Evolutionary conservation across 53 echinoderm and acorn worm genomes (phyloP).

Genomic region (Echinometra lucunter): DNA sequence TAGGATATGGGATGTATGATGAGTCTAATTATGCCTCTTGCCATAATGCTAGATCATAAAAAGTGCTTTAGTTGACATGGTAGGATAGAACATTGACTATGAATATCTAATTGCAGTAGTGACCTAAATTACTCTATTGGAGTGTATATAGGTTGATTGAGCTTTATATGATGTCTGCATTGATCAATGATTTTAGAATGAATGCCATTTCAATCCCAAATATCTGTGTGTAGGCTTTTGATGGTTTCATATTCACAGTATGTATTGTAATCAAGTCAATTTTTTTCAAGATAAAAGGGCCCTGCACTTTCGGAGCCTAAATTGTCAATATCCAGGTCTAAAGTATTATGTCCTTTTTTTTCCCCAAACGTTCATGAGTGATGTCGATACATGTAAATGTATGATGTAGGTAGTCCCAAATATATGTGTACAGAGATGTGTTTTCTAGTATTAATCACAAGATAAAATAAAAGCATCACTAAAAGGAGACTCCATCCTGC

Average conservation of each 20-base stretch:
- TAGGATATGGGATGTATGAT: neutral
- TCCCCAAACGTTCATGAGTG: too few species aligned
- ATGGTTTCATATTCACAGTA: neutral
- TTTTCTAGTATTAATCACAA: too few species aligned
- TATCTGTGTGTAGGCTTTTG: neutral
- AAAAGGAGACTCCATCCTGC: too few species aligned
- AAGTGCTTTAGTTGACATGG: neutral
- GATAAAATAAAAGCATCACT: too few species aligned
- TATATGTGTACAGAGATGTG: too few species aligned
- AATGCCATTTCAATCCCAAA: neutral
- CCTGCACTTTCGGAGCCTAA: too few species aligned
- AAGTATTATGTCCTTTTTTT: too few species aligned
- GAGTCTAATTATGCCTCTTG: neutral
- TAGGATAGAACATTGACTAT: neutral
- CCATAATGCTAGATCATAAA: neutral
- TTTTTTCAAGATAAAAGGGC: too few species aligned
- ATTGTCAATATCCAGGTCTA: too few species aligned
- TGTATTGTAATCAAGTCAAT: neutral
- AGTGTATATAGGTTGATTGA: neutral
- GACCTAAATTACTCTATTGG: neutral
- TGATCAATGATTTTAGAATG: neutral
- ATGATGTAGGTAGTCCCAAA: too few species aligned
- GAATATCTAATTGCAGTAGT: neutral
- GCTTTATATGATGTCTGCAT: neutral
- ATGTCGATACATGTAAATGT: too few species aligned